Evolutionary conservation across 1,140 invertebrate genomes (phyloP).

Genomic region (Lycorma delicatula): DNA sequence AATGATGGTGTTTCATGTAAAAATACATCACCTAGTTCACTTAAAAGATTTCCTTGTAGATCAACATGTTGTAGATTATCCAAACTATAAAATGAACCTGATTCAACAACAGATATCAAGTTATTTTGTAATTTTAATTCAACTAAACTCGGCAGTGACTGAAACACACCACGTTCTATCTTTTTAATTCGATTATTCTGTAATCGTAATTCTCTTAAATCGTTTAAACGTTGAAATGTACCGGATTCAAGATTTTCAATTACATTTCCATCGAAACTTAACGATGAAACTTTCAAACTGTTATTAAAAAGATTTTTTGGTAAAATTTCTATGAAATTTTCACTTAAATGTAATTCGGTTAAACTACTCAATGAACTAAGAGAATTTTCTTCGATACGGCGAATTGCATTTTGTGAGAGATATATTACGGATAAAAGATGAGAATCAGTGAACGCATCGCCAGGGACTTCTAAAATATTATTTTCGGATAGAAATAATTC

Average conservation of each 20-base stretch:
- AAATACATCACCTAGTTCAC: constrained; percentile 71
- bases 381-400: constrained; percentile 60
- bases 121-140: constrained; percentile 86
- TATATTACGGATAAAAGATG: constrained; percentile 69
- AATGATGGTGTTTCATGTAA: constrained; percentile 61
- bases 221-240: constrained; percentile 63
- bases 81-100: constrained; percentile 71
- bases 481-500: constrained; percentile 83
- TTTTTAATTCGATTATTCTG: constrained; percentile 73
- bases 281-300: constrained; percentile 63
- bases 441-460: constrained; percentile 71
- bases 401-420: constrained; percentile 78
- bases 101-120: constrained; percentile 66
- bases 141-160: constrained; percentile 64
- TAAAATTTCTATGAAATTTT: constrained; percentile 72
- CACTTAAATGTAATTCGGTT: constrained; percentile 73
- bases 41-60: constrained; percentile 71
- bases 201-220: constrained; percentile 70
- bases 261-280: constrained; percentile 86
- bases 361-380: constrained; percentile 63
- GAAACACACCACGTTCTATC: constrained; percentile 69
- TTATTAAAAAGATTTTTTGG: constrained; percentile 62
- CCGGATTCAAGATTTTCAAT: constrained; percentile 70
- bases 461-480: constrained; percentile 75
- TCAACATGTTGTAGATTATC: constrained; percentile 80